Base-by-base conservation (phyloP, 2,113 vertebrate species). In the Ammodramus savannarum region DNA sequence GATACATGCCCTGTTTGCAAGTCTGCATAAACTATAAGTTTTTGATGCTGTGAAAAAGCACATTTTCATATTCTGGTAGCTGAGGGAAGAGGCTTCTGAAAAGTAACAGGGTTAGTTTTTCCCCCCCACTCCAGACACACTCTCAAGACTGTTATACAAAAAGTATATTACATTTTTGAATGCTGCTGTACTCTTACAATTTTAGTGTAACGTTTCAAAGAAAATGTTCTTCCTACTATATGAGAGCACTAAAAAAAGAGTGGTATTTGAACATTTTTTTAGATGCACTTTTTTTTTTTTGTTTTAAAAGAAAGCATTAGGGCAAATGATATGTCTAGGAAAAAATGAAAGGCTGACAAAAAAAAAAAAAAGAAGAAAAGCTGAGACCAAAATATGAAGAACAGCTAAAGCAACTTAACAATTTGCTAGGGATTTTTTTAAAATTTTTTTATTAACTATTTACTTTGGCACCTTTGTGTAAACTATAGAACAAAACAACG, bases 131-230 rank as follows among this genome's bases (percentile, higher is more conserved):
- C 90, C 96, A 96, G 90, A 97, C 62, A 90, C 94, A 94, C 92
- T 96, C 82, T 96, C 96, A 96, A 97, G 89, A 95, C 77, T 95
- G 83, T 95, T 96, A 96, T 94, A 98, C 94, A 96, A 97, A 98
- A 97, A 97, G 90, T 96, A 96, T 95, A 97, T 97, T 96, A 97
- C 97, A 97, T 96, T 96, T 97, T 96, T 95, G 97, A 98, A 98
- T 98, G 97, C 97, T 97, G 97, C 97, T 98, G 97, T 95, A 97
- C 97, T 98, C 97, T 97, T 95, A 96, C 81, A 94, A 94, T 75
- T 97, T 97, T 95, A 97, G 91, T 96, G 93, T 95, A 95, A 92
- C n/a, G 0, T 84, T 89, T 93, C 85, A 96, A 96, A 97, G 77
- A 94, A 97, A 94, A 97, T 96, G 80, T 87, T 97, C 54, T 86